Evolutionary conservation across 2,888 invertebrate genomes (phyloP), one percentile per base, ranked within the genome.

Genomic region (Cataglyphis altisquamis): DNA sequence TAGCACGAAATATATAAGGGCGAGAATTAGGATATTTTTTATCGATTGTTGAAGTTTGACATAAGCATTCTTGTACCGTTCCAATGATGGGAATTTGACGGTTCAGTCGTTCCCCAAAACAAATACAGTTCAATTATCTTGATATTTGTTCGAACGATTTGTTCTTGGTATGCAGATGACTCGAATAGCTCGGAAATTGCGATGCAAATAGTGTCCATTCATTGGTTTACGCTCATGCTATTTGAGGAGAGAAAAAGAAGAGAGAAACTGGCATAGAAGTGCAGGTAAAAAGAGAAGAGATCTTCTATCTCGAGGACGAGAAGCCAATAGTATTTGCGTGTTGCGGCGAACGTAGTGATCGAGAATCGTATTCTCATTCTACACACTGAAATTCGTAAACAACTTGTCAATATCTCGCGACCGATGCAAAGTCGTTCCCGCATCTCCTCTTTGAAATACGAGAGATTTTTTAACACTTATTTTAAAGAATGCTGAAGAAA

Each of bases 141-240:
- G 39, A 63, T 81, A 36, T 64, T 81, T 64, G 39, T 75, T 36
- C 64, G 77, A 15, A 77, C 41, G 29, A 64, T 55, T 77, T 64
- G 39, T 75, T 67, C 60, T 10, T 15, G 15, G 36, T 60, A 72
- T 64, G 72, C 45, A 60, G 36, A 70, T 72, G 60, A 70, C 39
- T 60, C 39, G 66, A 57, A 67, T 41, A 67, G 41, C 60, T 70
- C 45, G 70, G 45, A 60, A 70, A 60, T 70, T 62, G 45, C 41
- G 36, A 36, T 32, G 32, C 70, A 18, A 80, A 62, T 45, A 72
- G 78, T 45, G 21, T 36, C 72, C 60, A 80, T 80, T 80, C 48
- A 72, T 72, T 25, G 39, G n/a, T 29, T 12, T 39, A 55, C 9
- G 25, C 25, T 66, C n/a, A n/a, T 12, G 45, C 18, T 72, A 36